These are phyloP conservation scores for Cichladusa arquata DNA, from an alignment of 2,113 vertebrate species.

Conservation along the genomic window DNA sequence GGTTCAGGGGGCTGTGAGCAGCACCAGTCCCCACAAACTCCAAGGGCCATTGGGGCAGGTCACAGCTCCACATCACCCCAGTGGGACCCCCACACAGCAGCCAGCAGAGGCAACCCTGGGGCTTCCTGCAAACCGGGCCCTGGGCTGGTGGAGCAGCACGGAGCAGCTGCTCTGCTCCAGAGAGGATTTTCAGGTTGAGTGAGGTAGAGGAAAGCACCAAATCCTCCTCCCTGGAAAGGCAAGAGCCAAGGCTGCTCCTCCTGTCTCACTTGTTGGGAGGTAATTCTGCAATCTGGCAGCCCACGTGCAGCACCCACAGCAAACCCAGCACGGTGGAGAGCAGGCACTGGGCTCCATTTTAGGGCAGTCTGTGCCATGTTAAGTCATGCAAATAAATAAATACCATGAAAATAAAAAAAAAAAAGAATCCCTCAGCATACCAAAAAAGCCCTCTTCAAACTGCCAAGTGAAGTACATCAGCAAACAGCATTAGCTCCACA, in stretches of 20 bases:
- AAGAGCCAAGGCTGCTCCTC: conserved; percentile 13
- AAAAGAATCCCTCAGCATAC: not conserved
- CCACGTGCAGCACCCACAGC: not conserved
- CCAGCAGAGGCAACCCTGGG: not conserved
- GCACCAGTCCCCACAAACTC: not conserved
- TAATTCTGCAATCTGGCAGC: not conserved
- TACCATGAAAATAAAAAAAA: not conserved
- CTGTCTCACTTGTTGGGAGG: not conserved
- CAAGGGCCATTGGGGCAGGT: not conserved
- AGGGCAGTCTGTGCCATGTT: not conserved
- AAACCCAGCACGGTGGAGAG: not conserved
- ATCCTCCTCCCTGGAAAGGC: not conserved
- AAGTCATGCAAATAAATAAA: not conserved
- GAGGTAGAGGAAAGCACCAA: not conserved
- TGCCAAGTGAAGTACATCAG: not conserved
- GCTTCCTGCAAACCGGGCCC: not conserved
- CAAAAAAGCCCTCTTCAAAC: not conserved
- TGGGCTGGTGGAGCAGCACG: not conserved
- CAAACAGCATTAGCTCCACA: not conserved
- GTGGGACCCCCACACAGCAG: not conserved
- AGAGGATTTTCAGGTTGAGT: conserved; percentile 28
- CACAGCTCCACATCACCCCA: fast-evolving
- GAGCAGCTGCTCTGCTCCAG: not conserved
- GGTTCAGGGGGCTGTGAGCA: not conserved
- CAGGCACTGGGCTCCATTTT: not conserved